Percentiles rank a stretch among this genome's conserved stretches.
Conservation (phyloP, 2,888 invertebrate genomes). For the Hofmannophila pseudospretella region DNA sequence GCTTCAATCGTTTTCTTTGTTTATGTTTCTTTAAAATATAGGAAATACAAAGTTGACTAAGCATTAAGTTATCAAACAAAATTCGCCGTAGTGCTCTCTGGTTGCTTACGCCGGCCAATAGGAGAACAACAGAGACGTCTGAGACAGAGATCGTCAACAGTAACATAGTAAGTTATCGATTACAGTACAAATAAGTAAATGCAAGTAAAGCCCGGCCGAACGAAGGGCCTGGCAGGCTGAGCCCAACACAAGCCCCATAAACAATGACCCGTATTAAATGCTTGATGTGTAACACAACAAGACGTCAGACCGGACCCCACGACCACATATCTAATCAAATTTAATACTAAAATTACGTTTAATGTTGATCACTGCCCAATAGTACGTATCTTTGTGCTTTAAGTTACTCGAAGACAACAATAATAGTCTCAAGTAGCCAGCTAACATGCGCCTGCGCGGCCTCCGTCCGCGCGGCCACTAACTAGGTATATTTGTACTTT, state of each 20-base stretch:
- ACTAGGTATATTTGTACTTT: slow-evolving; percentile 51
- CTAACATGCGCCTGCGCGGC: slow-evolving; percentile 44
- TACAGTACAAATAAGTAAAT: slow-evolving; percentile 65
- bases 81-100: too few relatives aligned
- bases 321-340: slow-evolving; percentile 68
- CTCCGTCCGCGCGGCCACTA: slow-evolving; percentile 56
- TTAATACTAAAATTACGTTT: slow-evolving; percentile 74
- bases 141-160: slow-evolving; percentile 38
- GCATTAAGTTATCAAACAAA: too few relatives aligned
- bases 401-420: slow-evolving; percentile 72
- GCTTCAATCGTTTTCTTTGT: too few relatives aligned
- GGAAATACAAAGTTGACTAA: too few relatives aligned
- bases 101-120: background rate
- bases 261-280: slow-evolving; percentile 66
- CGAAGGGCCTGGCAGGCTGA: slow-evolving; percentile 46
- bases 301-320: slow-evolving; percentile 57
- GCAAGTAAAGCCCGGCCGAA: slow-evolving; percentile 45
- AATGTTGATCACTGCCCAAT: slow-evolving; percentile 78
- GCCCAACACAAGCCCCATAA: slow-evolving; percentile 46
- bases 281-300: slow-evolving; percentile 62
- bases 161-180: slow-evolving; percentile 62
- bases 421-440: slow-evolving; percentile 54
- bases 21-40: too few relatives aligned
- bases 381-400: slow-evolving; percentile 77
- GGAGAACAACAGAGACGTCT: slow-evolving; percentile 29